phyloP scores from a whole-genome alignment of 2,888 invertebrate species.

The Tetrapedia diversipes region DNA sequence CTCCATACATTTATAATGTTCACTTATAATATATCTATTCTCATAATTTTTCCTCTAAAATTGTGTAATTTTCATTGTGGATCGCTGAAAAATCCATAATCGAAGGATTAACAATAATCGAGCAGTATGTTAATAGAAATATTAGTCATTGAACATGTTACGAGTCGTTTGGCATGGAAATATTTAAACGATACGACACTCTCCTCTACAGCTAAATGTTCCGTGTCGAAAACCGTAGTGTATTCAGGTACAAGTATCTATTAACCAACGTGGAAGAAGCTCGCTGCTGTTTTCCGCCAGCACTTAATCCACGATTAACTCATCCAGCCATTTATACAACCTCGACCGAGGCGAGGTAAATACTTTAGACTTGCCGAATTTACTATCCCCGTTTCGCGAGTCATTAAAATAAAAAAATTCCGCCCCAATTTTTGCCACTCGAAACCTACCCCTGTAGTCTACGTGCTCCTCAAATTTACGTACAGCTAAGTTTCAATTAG shows the following conservation, averaged over 20 bases:
- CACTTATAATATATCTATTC: no score
- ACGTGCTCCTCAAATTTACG: no score
- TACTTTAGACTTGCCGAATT: constrained; percentile 10
- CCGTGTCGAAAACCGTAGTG: constrained; percentile 13
- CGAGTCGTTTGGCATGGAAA: constrained; percentile 50
- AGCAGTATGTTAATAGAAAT: background rate
- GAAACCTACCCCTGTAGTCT: no score
- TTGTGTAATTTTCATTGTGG: no score
- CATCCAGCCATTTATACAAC: constrained; percentile 18
- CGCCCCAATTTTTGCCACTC: no score
- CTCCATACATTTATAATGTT: no score
- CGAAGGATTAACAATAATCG: no score
- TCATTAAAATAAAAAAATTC: background rate
- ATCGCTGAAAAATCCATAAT: no score
- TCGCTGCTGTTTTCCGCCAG: constrained; percentile 37
- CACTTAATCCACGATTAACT: constrained; percentile 50
- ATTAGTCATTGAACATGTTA: background rate
- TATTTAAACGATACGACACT: constrained; percentile 43
- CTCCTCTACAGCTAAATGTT: constrained; percentile 14
- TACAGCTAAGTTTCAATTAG: no score
- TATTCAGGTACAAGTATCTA: constrained; percentile 39
- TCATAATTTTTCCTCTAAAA: no score
- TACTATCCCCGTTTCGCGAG: background rate
- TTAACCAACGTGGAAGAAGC: constrained; percentile 24
- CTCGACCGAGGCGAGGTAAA: background rate